Conservation (phyloP, 2,888 invertebrate genomes). For the Spilosoma lubricipeda region DNA sequence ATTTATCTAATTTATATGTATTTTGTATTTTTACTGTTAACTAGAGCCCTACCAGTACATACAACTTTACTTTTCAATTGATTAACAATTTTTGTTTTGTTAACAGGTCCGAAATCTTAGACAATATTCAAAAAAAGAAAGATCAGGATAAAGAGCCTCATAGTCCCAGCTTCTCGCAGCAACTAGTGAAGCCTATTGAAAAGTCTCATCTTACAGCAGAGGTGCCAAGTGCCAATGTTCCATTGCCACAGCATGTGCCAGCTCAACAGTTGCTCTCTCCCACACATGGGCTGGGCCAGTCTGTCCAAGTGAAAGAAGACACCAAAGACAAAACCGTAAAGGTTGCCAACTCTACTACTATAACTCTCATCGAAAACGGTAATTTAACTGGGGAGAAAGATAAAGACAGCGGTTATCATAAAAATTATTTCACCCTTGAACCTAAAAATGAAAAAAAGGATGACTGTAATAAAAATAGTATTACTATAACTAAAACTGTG, state of each 20-base stretch:
- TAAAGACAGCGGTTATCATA: constrained; percentile 74
- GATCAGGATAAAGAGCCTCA: constrained; percentile 77
- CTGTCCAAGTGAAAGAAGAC: constrained; percentile 72
- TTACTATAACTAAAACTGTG: constrained; percentile 79
- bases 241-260: constrained; percentile 78
- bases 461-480: constrained; percentile 83
- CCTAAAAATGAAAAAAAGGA: constrained; percentile 81
- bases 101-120: constrained; percentile 88
- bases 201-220: constrained; percentile 64
- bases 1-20: background rate
- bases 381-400: constrained; percentile 75
- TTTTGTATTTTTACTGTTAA: background rate
- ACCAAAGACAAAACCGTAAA: constrained; percentile 79
- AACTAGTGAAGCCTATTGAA: constrained; percentile 66
- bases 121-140: constrained; percentile 86
- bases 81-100: constrained; percentile 23
- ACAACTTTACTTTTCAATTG: background rate
- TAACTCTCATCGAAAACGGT: constrained; percentile 78
- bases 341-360: constrained; percentile 80
- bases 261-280: constrained; percentile 75
- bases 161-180: constrained; percentile 69
- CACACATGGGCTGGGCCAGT: constrained; percentile 63
- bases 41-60: background rate
- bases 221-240: constrained; percentile 62
- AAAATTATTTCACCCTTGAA: constrained; percentile 80